These are phyloP conservation scores for Drosophila sordidula DNA, from an alignment of 2,888 invertebrate genomes.

Conservation along the genomic window DNA sequence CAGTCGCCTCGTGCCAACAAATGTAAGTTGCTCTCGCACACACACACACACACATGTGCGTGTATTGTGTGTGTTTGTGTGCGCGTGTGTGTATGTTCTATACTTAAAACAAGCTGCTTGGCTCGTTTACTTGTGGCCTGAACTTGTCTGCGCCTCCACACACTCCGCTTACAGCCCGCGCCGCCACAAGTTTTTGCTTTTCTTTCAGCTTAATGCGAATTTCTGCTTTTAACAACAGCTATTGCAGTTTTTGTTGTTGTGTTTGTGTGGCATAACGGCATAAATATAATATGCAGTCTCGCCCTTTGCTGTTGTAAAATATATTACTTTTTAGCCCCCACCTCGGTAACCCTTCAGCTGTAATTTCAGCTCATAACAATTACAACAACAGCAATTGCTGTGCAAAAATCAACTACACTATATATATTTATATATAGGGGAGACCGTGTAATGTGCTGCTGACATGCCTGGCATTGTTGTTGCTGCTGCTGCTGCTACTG, in stretches of 20 bases:
- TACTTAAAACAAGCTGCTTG: slow-evolving; percentile 75
- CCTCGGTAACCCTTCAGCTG: slow-evolving; percentile 24
- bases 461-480: slow-evolving; percentile 60
- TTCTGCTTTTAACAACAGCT: slow-evolving; percentile 76
- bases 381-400: slow-evolving; percentile 70
- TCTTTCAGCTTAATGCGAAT: slow-evolving; percentile 78
- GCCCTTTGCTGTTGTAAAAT: slow-evolving; percentile 73
- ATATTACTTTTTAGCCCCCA: slow-evolving; percentile 70
- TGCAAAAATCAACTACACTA: slow-evolving; percentile 64
- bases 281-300: slow-evolving; percentile 79
- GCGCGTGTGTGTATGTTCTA: slow-evolving; percentile 22
- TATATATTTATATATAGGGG: slow-evolving; percentile 2
- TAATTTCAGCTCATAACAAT: slow-evolving; percentile 79
- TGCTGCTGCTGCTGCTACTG: slow-evolving; percentile 24
- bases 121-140: slow-evolving; percentile 76
- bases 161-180: slow-evolving; percentile 2
- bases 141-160: slow-evolving; percentile 54
- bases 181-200: slow-evolving; percentile 56
- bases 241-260: slow-evolving; percentile 57
- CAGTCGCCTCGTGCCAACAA: slow-evolving; percentile 53
- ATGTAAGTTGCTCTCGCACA: slow-evolving; percentile 47
- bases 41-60: slow-evolving; percentile 17
- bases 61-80: slow-evolving; percentile 15
- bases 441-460: slow-evolving; percentile 69
- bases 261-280: slow-evolving; percentile 56